These are phyloP conservation scores for Drosophila peninsularis DNA, from an alignment of 2,888 invertebrate species.

Conservation along the genomic window DNA sequence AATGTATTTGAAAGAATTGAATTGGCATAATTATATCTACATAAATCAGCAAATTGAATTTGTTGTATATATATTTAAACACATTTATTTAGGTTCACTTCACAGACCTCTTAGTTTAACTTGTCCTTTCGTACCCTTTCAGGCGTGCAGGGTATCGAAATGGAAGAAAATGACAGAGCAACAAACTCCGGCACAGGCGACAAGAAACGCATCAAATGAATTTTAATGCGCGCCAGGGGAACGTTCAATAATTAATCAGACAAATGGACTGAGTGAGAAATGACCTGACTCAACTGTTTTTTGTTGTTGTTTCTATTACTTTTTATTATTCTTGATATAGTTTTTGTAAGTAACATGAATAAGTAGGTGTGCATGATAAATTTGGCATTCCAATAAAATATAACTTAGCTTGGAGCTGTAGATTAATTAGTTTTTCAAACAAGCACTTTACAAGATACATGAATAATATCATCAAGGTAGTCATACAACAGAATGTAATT, in stretches of 20 bases:
- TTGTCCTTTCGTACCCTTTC: not conserved
- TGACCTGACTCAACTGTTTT: constrained; percentile 13
- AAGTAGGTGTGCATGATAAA: constrained; percentile 12
- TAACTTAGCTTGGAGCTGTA: not conserved
- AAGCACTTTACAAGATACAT: not conserved
- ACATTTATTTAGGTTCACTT: not conserved
- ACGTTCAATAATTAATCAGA: constrained; percentile 64
- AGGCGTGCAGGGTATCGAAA: constrained; percentile 11
- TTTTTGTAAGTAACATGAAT: not conserved
- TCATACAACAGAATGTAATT: no score
- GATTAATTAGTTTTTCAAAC: constrained; percentile 8
- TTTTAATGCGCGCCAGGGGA: constrained; percentile 69
- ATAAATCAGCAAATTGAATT: not conserved
- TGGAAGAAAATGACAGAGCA: constrained; percentile 22
- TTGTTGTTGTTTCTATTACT: not conserved
- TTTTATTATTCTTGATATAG: constrained; percentile 1
- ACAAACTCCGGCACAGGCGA: constrained; percentile 59
- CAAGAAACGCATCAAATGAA: constrained; percentile 73
- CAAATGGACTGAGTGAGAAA: constrained; percentile 50
- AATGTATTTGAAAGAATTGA: not conserved
- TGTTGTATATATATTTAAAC: not conserved
- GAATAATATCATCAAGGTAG: not conserved
- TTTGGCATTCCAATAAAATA: constrained; percentile 7
- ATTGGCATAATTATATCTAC: not conserved
- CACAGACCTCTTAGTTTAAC: not conserved